Evolutionary conservation across 2,888 invertebrate species (phyloP).

Genomic region (Microctonus aethiopoides): DNA sequence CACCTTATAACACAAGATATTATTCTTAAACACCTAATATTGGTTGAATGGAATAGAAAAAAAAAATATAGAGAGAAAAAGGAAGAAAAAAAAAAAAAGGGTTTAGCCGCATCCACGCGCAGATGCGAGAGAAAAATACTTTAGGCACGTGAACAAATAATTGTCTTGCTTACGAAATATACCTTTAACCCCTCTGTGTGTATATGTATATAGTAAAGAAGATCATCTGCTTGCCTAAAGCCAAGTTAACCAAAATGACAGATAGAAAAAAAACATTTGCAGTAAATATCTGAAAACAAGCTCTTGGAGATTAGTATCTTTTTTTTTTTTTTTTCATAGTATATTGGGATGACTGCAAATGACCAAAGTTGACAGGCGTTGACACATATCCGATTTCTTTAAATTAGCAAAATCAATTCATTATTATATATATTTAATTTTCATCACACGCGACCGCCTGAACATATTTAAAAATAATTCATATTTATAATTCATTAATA

Average conservation of each 20-base stretch:
- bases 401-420: background rate
- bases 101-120: background rate
- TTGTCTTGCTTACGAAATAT: slow-evolving; percentile 18
- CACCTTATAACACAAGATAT: background rate
- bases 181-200: slow-evolving; percentile 1
- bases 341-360: slow-evolving; percentile 5
- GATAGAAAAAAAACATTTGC: slow-evolving; percentile 38
- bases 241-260: background rate
- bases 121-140: slow-evolving; percentile 25
- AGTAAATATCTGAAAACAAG: slow-evolving; percentile 27
- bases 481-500: background rate
- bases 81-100: background rate
- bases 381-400: background rate
- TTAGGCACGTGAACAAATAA: slow-evolving; percentile 49
- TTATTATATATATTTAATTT: background rate
- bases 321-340: too few species aligned
- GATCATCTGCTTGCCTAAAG: slow-evolving; percentile 40
- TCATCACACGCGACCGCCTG: too few species aligned
- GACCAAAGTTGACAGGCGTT: slow-evolving; percentile 6
- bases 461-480: too few species aligned
- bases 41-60: background rate
- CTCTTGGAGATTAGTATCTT: slow-evolving; percentile 17
- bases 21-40: slow-evolving; percentile 11
- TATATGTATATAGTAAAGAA: slow-evolving; percentile 11
- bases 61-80: background rate